These are phyloP conservation scores for Tachysurus vachellii DNA, from an alignment of 2,113 vertebrate genomes.

Conservation along the genomic window DNA sequence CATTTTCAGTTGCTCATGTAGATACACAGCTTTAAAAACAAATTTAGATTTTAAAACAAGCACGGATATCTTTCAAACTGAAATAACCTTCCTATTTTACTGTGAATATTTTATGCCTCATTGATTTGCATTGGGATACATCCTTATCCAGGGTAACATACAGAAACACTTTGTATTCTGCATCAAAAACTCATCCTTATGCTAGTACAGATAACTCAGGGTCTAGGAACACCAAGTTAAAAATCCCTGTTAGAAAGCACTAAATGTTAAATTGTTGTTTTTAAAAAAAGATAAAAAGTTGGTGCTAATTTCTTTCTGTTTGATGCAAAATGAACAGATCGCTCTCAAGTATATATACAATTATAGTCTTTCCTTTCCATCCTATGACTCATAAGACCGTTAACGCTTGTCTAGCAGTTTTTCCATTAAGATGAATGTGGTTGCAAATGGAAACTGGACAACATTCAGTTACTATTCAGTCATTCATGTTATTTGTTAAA, in stretches of 20 bases:
- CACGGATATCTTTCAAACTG: neutral
- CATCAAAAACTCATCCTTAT: neutral
- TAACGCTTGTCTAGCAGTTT: neutral
- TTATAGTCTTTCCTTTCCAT: neutral
- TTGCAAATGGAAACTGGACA: slow-evolving; percentile 15
- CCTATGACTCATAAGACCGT: neutral
- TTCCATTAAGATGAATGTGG: neutral
- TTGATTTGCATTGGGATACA: neutral
- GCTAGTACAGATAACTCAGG: neutral
- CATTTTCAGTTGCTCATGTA: neutral
- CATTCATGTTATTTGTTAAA: neutral
- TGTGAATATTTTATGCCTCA: neutral
- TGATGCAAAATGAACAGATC: neutral
- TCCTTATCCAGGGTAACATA: neutral
- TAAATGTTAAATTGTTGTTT: neutral
- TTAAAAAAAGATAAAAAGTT: neutral
- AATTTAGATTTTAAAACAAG: no score
- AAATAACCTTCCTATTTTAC: neutral
- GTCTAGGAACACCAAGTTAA: neutral
- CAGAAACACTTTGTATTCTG: neutral
- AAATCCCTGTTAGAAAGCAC: neutral
- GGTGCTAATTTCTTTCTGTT: neutral
- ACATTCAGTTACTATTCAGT: neutral
- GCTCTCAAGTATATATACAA: neutral
- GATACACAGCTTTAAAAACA: neutral